phyloP scores from a whole-genome alignment of 2,113 vertebrate species.

The Neotragus moschatus region DNA sequence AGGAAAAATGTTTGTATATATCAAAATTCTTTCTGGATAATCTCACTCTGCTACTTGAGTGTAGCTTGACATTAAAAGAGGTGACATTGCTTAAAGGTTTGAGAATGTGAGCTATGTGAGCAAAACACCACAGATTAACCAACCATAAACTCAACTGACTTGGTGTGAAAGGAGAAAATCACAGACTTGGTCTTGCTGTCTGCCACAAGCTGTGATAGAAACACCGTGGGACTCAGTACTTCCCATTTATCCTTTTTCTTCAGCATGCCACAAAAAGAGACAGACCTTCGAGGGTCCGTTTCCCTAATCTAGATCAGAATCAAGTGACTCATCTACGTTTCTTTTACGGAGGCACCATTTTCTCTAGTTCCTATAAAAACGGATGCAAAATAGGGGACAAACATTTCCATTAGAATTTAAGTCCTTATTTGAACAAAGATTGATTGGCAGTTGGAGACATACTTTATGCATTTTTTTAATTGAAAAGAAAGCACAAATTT shows the following conservation, averaged over 20 bases:
- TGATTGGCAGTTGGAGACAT: background rate
- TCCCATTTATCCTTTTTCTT: background rate
- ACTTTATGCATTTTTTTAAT: background rate
- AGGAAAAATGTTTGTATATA: background rate
- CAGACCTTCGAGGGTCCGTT: background rate
- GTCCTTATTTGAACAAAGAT: background rate
- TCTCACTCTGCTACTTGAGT: background rate
- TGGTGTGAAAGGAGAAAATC: background rate
- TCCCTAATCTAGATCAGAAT: background rate
- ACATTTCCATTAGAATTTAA: background rate
- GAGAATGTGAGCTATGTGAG: background rate
- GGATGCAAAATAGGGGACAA: background rate
- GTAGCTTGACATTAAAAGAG: background rate
- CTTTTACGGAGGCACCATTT: background rate
- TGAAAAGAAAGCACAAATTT: background rate
- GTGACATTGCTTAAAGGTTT: background rate
- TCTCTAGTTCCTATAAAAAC: background rate
- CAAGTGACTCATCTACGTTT: background rate
- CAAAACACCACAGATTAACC: background rate
- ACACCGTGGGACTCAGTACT: background rate
- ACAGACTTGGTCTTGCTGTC: background rate
- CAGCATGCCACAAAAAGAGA: background rate
- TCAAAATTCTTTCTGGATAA: background rate
- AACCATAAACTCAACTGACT: background rate
- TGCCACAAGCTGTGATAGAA: background rate